Conservation (phyloP, 2,888 invertebrate species). For the Cistogaster globosa region DNA sequence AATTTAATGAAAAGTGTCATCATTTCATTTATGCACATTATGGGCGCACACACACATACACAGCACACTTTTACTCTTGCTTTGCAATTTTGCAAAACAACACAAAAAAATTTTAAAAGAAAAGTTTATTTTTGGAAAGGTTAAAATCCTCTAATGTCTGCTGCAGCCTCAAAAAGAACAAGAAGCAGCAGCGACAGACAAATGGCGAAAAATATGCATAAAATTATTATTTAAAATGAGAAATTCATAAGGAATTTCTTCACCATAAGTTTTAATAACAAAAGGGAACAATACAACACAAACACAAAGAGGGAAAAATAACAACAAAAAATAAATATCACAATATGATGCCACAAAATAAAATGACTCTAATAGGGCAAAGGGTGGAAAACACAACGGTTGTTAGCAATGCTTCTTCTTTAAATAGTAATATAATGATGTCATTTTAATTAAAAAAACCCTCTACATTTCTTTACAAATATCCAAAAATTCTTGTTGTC, state of each 20-base stretch:
- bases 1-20: constrained; percentile 55
- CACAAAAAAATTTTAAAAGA: neutral
- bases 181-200: neutral
- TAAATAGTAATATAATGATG: neutral
- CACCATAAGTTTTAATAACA: constrained; percentile 18
- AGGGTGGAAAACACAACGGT: neutral
- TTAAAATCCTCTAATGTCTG: constrained; percentile 70
- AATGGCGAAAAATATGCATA: constrained; percentile 34
- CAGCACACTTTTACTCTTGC: neutral
- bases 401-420: neutral
- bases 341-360: constrained; percentile 35
- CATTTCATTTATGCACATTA: constrained; percentile 54
- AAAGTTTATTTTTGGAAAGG: constrained; percentile 71
- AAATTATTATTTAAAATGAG: constrained; percentile 30
- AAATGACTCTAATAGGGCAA: neutral
- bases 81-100: constrained; percentile 39
- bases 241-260: constrained; percentile 42
- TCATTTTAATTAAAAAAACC: neutral
- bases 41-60: neutral
- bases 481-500: neutral
- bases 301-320: neutral
- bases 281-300: neutral
- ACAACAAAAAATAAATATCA: constrained; percentile 21
- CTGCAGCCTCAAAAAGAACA: constrained; percentile 16
- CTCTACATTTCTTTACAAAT: too few species aligned